Percentiles rank a stretch among this genome's conserved stretches.
Evolutionary conservation across 2,113 vertebrate genomes (phyloP).

Genomic region (Suncus etruscus): DNA sequence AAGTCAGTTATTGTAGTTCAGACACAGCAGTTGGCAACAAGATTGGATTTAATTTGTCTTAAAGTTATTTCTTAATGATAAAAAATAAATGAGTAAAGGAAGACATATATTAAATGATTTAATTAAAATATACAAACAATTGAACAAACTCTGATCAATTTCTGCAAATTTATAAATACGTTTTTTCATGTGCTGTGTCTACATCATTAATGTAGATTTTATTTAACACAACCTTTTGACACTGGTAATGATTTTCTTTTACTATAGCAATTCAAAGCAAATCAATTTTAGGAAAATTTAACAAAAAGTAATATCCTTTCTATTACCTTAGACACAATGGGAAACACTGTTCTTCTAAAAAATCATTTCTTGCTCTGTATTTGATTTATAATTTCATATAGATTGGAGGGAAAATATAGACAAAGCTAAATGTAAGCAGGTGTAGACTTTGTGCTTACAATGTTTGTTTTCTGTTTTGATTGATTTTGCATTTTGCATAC

Average conservation of each 20-base stretch:
- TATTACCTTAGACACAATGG: constrained; percentile 58
- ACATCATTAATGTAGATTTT: constrained; percentile 57
- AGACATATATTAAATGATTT: constrained; percentile 56
- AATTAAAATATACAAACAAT: constrained; percentile 59
- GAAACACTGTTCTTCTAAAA: constrained; percentile 70
- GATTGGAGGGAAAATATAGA: constrained; percentile 64
- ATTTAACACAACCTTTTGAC: constrained; percentile 66
- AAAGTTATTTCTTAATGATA: constrained; percentile 59
- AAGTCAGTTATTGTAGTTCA: constrained; percentile 49
- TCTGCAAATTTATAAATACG: constrained; percentile 55
- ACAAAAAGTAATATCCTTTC: constrained; percentile 70
- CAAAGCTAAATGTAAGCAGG: constrained; percentile 63
- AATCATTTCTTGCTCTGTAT: constrained; percentile 75
- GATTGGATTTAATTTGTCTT: constrained; percentile 70
- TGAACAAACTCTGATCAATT: constrained; percentile 51
- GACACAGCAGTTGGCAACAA: constrained; percentile 44
- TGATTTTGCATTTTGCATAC: constrained; percentile 76
- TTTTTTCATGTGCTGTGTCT: constrained; percentile 43
- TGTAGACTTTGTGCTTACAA: constrained; percentile 47
- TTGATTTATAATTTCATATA: constrained; percentile 73
- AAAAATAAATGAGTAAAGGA: constrained; percentile 50
- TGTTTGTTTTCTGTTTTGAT: constrained; percentile 69
- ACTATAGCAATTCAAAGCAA: constrained; percentile 76
- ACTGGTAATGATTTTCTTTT: constrained; percentile 75
- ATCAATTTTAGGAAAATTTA: constrained; percentile 79